phyloP scores from a whole-genome alignment of 2,113 vertebrate genomes.

The Megalops atlanticus region DNA sequence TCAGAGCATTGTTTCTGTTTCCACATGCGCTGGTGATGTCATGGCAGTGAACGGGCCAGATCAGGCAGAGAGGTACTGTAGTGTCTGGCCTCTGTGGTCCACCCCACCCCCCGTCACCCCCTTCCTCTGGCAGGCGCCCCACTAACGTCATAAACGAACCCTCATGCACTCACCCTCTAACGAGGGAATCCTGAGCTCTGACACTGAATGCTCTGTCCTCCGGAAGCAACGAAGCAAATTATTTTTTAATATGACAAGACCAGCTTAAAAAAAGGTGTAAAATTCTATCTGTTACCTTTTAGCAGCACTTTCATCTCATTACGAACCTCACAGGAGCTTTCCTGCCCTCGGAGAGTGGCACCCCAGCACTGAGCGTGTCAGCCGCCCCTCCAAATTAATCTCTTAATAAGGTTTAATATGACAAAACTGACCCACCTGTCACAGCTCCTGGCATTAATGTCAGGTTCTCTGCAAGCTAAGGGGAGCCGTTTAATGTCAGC shows the following conservation, averaged over 20 bases:
- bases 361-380: background rate
- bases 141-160: background rate
- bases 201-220: background rate
- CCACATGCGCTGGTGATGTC: background rate
- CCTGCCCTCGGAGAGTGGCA: background rate
- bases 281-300: background rate
- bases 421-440: background rate
- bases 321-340: background rate
- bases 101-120: background rate
- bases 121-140: background rate
- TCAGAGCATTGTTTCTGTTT: too few relatives aligned
- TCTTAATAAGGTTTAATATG: conserved; percentile 4
- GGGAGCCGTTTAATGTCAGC: too few relatives aligned
- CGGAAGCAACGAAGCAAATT: background rate
- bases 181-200: background rate
- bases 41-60: background rate
- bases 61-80: background rate
- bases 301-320: background rate
- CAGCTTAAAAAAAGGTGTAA: background rate
- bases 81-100: too few relatives aligned
- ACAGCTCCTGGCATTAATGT: too few relatives aligned
- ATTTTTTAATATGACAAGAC: background rate
- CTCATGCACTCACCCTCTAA: background rate
- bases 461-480: too few relatives aligned
- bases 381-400: background rate